These are phyloP conservation scores for Mormyrus proboscirostris DNA, from an alignment of 2,797 vertebrate species.

Conservation along the genomic window DNA sequence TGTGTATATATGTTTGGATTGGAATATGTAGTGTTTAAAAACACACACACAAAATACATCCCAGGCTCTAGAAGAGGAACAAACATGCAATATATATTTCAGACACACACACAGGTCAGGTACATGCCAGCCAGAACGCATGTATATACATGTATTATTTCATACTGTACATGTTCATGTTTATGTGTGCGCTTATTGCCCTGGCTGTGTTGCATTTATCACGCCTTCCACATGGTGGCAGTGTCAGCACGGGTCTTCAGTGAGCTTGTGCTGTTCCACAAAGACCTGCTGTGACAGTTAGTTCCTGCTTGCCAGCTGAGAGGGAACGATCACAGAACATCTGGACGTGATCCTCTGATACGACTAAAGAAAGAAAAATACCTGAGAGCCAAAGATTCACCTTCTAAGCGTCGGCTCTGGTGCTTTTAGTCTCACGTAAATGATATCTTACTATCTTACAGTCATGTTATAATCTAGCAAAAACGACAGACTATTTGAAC, in stretches of 20 bases:
- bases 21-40: not conserved
- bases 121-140: not conserved
- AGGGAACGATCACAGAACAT: not conserved
- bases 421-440: not conserved
- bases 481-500: not conserved
- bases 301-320: constrained; percentile 52
- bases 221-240: constrained; percentile 54
- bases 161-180: not conserved
- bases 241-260: constrained; percentile 57
- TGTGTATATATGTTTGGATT: not conserved
- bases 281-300: constrained; percentile 29
- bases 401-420: not conserved
- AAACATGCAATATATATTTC: not conserved
- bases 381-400: not conserved
- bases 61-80: not conserved
- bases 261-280: constrained; percentile 36
- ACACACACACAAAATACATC: not conserved
- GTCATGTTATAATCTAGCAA: not conserved
- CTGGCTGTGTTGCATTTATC: not conserved
- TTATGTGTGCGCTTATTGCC: not conserved
- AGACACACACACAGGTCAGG: not conserved
- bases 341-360: not conserved
- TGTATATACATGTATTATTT: not conserved
- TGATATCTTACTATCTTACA: not conserved
- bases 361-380: not conserved